Evolutionary conservation across 2,113 vertebrate genomes (phyloP), one percentile per base, ranked within the genome.

Genomic region (Accipiter cooperii): DNA sequence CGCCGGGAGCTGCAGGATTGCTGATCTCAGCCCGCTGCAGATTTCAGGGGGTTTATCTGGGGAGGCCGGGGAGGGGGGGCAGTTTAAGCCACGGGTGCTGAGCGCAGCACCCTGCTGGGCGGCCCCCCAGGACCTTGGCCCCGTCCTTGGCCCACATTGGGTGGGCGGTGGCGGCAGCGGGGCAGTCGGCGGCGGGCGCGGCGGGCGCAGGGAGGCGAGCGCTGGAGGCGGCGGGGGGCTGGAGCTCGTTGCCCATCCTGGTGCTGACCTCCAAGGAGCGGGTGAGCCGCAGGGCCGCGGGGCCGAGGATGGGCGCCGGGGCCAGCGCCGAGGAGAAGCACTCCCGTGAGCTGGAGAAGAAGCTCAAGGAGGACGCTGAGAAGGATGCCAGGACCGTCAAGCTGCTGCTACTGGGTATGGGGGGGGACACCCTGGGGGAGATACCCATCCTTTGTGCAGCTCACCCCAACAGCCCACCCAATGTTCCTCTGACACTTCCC

Each of bases 351-450:
- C 97, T 99, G 93, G 99, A 99, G 97, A 99, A 99, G 98, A 99
- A 99, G 96, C 98, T 99, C 94, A 99, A 99, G 92, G 99, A 99
- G 91, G 99, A 99, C 10, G 99, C 99, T 1, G 99, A 99, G 95
- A 99, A 97, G 91, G 99, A 99, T 68, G 99, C 99, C 89, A 99
- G 99, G 93, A 99, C 99, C 0, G 99, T 99, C 97, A 99, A 99
- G 96, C 98, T 99, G 96, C 99, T 99, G 95, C 99, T 99, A 93
- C 98, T 99, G 97, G 99, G 99, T 99, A 99, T 98, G 96, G 25
- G 12, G 51, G 73, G 36, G 26, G 47, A 13, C 18, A n/a, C 46
- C 52, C 26, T 13, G 58, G 66, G 79, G 44, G 14, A 55, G 3
- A 7, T 28, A 40, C 15, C 75, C 15, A 12, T 47, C 47, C 77